phyloP scores from a whole-genome alignment of 1,140 invertebrate species.

The Drosophila suzukii region DNA sequence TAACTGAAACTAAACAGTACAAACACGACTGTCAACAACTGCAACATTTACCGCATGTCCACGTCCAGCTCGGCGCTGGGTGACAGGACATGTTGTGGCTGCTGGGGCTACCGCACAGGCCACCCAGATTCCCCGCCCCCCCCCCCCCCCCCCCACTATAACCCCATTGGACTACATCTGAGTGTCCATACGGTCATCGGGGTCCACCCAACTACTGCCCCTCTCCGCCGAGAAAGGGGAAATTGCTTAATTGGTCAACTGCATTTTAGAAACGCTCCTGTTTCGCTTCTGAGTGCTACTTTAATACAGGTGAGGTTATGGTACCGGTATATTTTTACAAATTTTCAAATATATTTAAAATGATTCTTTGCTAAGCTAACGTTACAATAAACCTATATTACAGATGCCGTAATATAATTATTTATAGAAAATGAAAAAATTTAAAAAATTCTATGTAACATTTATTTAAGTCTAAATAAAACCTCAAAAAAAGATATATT shows the following conservation, averaged over 20 bases:
- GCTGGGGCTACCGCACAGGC: slow-evolving; percentile 54
- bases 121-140: not conserved
- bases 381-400: too few species aligned
- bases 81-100: slow-evolving; percentile 80
- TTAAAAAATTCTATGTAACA: too few species aligned
- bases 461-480: too few species aligned
- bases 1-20: slow-evolving; percentile 80
- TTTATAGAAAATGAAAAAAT: too few species aligned
- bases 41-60: slow-evolving; percentile 80
- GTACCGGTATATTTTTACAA: not conserved
- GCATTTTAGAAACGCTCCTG: slow-evolving; percentile 31
- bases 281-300: not conserved
- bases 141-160: not conserved
- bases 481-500: too few species aligned
- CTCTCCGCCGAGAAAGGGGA: not conserved
- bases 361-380: too few species aligned
- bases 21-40: slow-evolving; percentile 80
- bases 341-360: not conserved
- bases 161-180: slow-evolving; percentile 35
- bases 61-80: slow-evolving; percentile 66
- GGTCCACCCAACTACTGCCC: not conserved
- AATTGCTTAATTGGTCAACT: slow-evolving; percentile 62
- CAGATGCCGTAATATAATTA: too few species aligned
- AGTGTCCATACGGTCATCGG: slow-evolving; percentile 45
- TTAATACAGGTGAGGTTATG: not conserved